Conservation (phyloP, 2,888 invertebrate species). For the Argyra leucocephala region DNA sequence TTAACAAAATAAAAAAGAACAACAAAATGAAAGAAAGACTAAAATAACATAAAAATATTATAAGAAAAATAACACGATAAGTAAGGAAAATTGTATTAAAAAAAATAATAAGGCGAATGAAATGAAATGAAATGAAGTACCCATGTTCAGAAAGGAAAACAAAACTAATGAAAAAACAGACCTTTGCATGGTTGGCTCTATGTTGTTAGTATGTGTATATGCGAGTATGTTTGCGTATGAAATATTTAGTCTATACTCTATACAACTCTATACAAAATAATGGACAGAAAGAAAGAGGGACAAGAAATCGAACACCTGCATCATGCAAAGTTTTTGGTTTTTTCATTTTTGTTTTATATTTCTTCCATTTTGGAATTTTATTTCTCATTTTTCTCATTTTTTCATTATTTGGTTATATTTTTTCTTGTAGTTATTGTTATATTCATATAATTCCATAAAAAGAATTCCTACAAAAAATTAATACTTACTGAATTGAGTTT, state of each 20-base stretch:
- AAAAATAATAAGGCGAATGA: too few relatives aligned
- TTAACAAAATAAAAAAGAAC: not conserved
- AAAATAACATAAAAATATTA: not conserved
- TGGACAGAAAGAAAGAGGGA: not conserved
- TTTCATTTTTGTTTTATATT: not conserved
- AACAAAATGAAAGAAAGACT: not conserved
- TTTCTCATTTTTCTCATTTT: not conserved
- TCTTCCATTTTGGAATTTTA: not conserved
- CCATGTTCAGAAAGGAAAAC: not conserved
- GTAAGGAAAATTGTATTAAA: not conserved
- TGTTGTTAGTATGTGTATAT: not conserved
- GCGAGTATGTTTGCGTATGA: not conserved
- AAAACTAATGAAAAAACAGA: not conserved
- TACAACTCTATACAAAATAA: not conserved
- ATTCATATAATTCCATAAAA: too few relatives aligned
- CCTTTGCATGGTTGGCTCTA: not conserved
- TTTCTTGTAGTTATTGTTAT: not conserved
- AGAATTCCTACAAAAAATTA: too few relatives aligned
- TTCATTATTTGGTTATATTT: not conserved
- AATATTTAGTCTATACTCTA: too few relatives aligned
- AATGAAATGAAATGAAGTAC: too few relatives aligned
- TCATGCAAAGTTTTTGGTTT: conserved; percentile 7
- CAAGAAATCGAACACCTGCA: conserved; percentile 9
- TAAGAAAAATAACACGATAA: not conserved
- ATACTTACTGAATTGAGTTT: too few relatives aligned